These are phyloP conservation scores for Alouatta palliata DNA, from an alignment of 2,113 vertebrate genomes.

Conservation along the genomic window DNA sequence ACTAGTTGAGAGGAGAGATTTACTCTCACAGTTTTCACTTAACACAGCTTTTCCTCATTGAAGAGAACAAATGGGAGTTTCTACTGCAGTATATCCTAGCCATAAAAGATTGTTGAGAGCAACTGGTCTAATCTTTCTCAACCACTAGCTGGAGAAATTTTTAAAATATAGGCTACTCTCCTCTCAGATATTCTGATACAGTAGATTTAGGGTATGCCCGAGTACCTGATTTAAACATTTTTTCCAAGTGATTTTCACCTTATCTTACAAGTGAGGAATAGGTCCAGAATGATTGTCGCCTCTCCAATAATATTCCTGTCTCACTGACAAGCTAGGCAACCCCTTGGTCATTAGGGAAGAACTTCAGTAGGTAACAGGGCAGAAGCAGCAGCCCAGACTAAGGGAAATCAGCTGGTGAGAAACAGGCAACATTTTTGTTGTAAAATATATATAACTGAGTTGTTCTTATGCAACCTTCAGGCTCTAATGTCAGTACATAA, in stretches of 20 bases:
- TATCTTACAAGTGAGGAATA: conserved; percentile 5
- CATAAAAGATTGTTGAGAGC: neutral
- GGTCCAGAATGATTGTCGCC: neutral
- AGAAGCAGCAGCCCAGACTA: neutral
- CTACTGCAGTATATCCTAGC: neutral
- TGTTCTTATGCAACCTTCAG: neutral
- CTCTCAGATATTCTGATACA: neutral
- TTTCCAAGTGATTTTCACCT: neutral
- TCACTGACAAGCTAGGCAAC: fast-evolving
- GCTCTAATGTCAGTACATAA: neutral
- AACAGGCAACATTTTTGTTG: neutral
- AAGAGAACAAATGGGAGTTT: neutral
- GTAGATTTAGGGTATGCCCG: neutral
- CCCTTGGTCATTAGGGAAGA: neutral
- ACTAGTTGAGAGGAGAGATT: neutral
- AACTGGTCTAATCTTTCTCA: neutral
- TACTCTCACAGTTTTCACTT: neutral
- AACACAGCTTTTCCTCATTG: neutral
- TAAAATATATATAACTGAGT: conserved; percentile 8
- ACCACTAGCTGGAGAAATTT: neutral
- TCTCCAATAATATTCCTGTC: neutral
- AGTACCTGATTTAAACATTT: neutral
- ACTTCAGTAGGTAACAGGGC: neutral
- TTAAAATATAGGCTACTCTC: neutral
- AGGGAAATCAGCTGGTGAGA: neutral